phyloP scores from a whole-genome alignment of 2,113 vertebrate genomes.

The Odocoileus virginianus region DNA sequence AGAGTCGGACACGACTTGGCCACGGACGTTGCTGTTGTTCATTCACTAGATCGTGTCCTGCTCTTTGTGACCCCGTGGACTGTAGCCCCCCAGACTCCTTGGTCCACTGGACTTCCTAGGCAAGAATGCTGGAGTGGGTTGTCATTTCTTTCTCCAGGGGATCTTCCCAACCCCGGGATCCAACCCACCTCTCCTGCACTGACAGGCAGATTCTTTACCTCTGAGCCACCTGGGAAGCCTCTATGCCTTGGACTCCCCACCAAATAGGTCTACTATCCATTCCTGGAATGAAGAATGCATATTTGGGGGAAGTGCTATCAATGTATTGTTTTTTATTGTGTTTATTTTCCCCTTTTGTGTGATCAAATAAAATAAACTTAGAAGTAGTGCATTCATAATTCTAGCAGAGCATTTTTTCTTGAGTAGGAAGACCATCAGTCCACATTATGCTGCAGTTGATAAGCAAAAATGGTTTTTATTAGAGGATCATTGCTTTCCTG shows the following conservation, averaged over 20 bases:
- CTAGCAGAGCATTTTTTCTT: not conserved
- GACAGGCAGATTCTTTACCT: not conserved
- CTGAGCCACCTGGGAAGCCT: not conserved
- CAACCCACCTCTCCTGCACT: not conserved
- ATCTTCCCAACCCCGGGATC: not conserved
- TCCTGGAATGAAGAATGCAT: not conserved
- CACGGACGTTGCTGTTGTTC: not conserved
- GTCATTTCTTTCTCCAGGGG: not conserved
- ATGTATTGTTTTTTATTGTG: not conserved
- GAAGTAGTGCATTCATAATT: not conserved
- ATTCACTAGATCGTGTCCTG: too few species aligned
- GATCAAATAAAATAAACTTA: not conserved
- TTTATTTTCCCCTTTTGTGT: not conserved
- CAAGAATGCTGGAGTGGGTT: not conserved
- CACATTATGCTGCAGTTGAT: not conserved
- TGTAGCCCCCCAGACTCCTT: not conserved
- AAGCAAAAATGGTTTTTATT: not conserved
- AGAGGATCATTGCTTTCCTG: not conserved
- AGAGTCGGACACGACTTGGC: too few species aligned
- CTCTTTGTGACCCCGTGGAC: not conserved
- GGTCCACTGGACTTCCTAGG: not conserved
- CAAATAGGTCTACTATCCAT: not conserved
- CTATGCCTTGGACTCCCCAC: not conserved
- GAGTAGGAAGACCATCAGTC: not conserved
- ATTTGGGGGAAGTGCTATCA: not conserved